Base-by-base conservation (phyloP, 2,113 vertebrate genomes). In the Addax nasomaculatus region DNA sequence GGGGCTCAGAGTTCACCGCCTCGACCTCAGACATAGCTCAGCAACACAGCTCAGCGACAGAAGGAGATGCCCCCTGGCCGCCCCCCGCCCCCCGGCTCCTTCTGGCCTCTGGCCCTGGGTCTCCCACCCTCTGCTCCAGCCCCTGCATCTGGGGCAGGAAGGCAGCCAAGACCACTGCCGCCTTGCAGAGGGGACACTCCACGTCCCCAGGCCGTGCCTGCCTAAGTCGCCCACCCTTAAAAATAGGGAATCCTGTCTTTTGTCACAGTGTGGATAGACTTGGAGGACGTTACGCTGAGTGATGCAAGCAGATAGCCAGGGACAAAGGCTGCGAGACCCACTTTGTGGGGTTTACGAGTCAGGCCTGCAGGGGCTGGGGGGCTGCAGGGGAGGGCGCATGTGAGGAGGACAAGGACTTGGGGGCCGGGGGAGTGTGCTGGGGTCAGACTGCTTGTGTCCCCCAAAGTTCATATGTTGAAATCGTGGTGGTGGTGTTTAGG, bases 381-480 rank as follows among this genome's bases (percentile, higher is more conserved):
- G 30, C 23, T 36, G 67, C 53, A 25, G 67, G 67, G 58, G 92
- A 23, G n/a, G 57, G n/a, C 17, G 27, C 43, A 0, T 11, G 76
- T 79, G 76, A 49, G 76, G 43, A 17, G 39, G 39, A 7, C 9
- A 17, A 19, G 16, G 76, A 49, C 1, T 49, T 19, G 16, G 76
- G 45, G 76, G 76, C 27, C 76, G 9, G 76, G 8, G 4, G 27
- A 33, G 76, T 19, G 27, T 79, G 21, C 14, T 29, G 6, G 16
- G 58, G 11, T 43, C 47, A 7, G 29, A 55, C 8, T 39, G 14
- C 79, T 21, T 1, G 3, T 33, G 27, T n/a, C 27, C 47, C 73
- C n/a, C 7, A 0, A 27, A 27, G 7, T n/a, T 55, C 49, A 1
- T 3, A 2, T 0, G 57, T 43, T 4, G 29, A 45, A 30, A 23